phyloP scores from a whole-genome alignment of 2,888 invertebrate genomes.

The Petrophora chlorosata region DNA sequence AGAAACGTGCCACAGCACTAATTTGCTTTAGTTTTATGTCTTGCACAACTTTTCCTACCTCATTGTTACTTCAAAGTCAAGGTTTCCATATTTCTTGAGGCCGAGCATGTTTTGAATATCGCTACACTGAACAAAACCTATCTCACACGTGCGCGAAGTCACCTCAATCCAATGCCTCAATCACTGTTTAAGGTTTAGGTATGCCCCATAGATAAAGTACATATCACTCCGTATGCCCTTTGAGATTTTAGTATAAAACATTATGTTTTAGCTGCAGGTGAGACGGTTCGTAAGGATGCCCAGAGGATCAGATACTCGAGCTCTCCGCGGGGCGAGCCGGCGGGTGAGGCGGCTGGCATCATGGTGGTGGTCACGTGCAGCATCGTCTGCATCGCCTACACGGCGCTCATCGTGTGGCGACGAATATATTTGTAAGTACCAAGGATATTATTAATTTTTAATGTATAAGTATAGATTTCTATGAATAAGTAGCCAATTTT shows the following conservation, averaged over 20 bases:
- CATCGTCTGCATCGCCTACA: slow-evolving; percentile 71
- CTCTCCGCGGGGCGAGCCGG: slow-evolving; percentile 53
- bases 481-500: too few species aligned
- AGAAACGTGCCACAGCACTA: slow-evolving; percentile 1
- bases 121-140: too few species aligned
- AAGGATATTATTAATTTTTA: background rate
- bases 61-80: background rate
- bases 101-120: too few species aligned
- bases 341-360: slow-evolving; percentile 70
- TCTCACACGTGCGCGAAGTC: too few species aligned
- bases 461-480: too few species aligned
- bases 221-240: too few species aligned
- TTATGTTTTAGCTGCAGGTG: slow-evolving; percentile 45
- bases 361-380: slow-evolving; percentile 73
- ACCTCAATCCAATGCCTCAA: too few species aligned
- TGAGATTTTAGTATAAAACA: too few species aligned
- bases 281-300: slow-evolving; percentile 60
- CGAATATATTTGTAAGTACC: slow-evolving; percentile 71
- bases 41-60: slow-evolving; percentile 5
- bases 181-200: too few species aligned
- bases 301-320: slow-evolving; percentile 46
- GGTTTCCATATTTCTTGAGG: background rate
- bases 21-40: background rate
- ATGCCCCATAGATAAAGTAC: too few species aligned
- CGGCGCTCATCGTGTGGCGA: slow-evolving; percentile 71